A percentile compares a stretch with the other conserved stretches of the same genome.
These are phyloP conservation scores for Phyto melanocephala DNA, from an alignment of 2,888 invertebrate species.

Conservation along the genomic window DNA sequence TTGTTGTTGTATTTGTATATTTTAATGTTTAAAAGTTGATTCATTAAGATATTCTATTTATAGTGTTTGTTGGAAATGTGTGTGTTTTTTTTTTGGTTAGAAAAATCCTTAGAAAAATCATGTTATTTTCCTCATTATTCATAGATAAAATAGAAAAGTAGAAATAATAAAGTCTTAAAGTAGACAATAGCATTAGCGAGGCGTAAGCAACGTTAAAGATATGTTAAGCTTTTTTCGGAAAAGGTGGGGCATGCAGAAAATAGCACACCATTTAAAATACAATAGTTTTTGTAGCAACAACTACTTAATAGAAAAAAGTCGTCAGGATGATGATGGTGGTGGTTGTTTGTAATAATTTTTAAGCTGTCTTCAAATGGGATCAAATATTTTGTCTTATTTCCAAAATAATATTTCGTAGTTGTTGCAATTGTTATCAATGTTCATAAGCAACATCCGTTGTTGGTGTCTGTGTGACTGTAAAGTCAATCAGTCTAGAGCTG, in stretches of 20 bases:
- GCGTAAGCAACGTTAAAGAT: conserved; percentile 34
- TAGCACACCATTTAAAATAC: not conserved
- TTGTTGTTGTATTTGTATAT: not conserved
- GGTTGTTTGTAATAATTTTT: conserved; percentile 28
- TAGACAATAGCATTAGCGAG: conserved; percentile 55
- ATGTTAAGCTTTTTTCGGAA: not conserved
- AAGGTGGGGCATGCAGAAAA: not conserved
- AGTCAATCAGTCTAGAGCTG: not conserved
- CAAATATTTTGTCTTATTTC: conserved; percentile 15
- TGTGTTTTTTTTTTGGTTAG: conserved; percentile 14
- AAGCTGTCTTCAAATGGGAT: conserved; percentile 44
- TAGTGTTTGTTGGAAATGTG: no score
- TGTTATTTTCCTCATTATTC: conserved; percentile 56
- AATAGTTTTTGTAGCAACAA: conserved; percentile 35
- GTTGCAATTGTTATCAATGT: conserved; percentile 38
- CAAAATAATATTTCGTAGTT: not conserved
- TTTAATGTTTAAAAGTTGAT: conserved; percentile 28
- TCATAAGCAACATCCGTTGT: conserved; percentile 14
- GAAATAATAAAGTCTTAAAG: conserved; percentile 14
- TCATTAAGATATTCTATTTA: conserved; percentile 60
- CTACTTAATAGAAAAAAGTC: not conserved
- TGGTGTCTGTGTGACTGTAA: not conserved
- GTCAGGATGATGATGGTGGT: not conserved
- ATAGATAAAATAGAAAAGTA: not conserved
- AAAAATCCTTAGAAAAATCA: conserved; percentile 46